Evolutionary conservation across 1,140 invertebrate species (phyloP).

Genomic region (Trinorchestia longiramus): DNA sequence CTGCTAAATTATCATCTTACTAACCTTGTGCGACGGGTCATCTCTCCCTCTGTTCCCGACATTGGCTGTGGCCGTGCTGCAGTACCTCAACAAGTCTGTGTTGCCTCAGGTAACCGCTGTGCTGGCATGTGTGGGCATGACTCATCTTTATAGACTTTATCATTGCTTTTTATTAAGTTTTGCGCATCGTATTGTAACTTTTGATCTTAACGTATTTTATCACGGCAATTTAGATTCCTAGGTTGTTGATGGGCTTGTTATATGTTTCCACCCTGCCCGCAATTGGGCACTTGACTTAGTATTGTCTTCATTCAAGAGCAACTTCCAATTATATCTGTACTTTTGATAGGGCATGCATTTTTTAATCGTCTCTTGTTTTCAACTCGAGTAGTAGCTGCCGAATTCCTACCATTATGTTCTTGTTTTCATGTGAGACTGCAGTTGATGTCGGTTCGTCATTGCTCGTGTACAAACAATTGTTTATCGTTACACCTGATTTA

Average conservation of each 20-base stretch:
- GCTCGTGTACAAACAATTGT: not conserved
- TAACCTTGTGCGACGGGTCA: not conserved
- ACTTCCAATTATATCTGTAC: not conserved
- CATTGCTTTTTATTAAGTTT: not conserved
- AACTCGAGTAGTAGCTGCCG: not conserved
- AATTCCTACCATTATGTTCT: not conserved
- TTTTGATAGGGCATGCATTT: not conserved
- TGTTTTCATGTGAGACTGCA: not conserved
- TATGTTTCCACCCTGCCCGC: not conserved
- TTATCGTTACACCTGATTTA: not conserved
- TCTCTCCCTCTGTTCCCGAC: not conserved
- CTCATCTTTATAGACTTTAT: not conserved
- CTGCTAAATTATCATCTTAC: not conserved
- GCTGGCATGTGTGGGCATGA: not conserved
- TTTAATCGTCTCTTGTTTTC: not conserved
- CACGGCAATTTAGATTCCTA: not conserved
- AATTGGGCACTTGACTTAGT: not conserved
- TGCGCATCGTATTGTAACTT: not conserved
- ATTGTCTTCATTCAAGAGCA: not conserved
- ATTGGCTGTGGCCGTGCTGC: not conserved
- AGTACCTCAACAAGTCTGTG: slow-evolving; percentile 50
- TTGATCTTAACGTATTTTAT: not conserved
- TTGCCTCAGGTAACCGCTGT: slow-evolving; percentile 24
- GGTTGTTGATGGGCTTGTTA: not conserved
- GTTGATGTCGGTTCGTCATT: not conserved